These are phyloP conservation scores for Nomada lathburiana DNA, from an alignment of 2,888 invertebrate species.

Conservation along the genomic window DNA sequence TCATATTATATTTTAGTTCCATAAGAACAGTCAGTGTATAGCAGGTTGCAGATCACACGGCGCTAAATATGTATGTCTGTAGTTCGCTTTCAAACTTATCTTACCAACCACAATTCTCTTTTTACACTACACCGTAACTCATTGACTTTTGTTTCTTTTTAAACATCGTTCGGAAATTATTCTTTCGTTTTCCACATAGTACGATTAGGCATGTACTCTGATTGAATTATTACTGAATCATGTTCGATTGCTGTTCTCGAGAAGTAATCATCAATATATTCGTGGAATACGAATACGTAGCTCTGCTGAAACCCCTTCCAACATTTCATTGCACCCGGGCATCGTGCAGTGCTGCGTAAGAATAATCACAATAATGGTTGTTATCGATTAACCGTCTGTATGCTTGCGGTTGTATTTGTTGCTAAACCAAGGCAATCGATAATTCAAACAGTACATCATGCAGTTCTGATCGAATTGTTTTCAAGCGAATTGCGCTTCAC, in stretches of 20 bases:
- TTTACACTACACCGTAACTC: too few relatives aligned
- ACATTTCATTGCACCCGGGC: not conserved
- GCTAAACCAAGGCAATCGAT: slow-evolving; percentile 42
- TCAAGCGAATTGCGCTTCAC: not conserved
- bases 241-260: not conserved
- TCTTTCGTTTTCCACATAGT: not conserved
- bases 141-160: too few relatives aligned
- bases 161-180: not conserved
- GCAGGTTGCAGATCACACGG: too few relatives aligned
- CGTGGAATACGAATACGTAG: not conserved
- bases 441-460: slow-evolving; percentile 1
- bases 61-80: too few relatives aligned
- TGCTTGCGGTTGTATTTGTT: slow-evolving; percentile 30
- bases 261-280: not conserved
- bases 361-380: slow-evolving; percentile 36
- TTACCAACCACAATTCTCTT: too few relatives aligned
- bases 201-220: too few relatives aligned
- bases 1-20: too few relatives aligned
- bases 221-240: not conserved
- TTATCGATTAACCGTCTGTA: slow-evolving; percentile 45
- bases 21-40: too few relatives aligned
- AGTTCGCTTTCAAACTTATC: too few relatives aligned
- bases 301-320: not conserved
- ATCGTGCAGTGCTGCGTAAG: slow-evolving; percentile 13
- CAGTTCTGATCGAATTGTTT: slow-evolving; percentile 15